phyloP scores from a whole-genome alignment of 2,888 invertebrate genomes.

The Holacanthella duospinosa region DNA sequence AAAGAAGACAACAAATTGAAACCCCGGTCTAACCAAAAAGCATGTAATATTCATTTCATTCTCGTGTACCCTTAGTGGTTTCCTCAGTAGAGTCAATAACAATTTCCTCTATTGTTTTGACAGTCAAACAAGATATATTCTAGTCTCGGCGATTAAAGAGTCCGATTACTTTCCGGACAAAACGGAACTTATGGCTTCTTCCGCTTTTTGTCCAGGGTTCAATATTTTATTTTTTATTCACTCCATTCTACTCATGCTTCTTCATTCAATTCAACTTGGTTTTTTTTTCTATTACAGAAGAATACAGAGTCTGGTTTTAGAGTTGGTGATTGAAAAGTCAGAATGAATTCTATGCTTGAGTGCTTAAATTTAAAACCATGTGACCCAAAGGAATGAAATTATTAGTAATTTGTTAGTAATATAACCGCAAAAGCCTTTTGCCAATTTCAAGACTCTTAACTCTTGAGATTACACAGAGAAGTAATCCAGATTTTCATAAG shows the following conservation, averaged over 20 bases:
- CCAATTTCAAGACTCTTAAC: too few relatives aligned
- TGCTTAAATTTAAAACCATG: too few relatives aligned
- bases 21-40: not conserved
- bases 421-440: too few relatives aligned
- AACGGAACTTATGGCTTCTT: conserved; percentile 6
- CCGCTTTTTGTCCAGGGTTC: not conserved
- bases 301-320: not conserved
- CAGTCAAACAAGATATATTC: not conserved
- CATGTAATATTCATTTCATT: not conserved
- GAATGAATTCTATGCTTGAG: too few relatives aligned
- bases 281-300: not conserved
- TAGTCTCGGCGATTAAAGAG: conserved; percentile 1
- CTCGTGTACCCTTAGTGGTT: too few relatives aligned
- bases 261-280: not conserved
- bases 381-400: too few relatives aligned
- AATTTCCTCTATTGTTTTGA: not conserved
- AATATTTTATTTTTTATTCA: not conserved
- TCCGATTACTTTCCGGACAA: conserved; percentile 5
- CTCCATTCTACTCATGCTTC: not conserved
- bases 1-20: not conserved
- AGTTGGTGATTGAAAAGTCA: not conserved
- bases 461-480: too few relatives aligned
- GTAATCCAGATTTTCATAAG: too few relatives aligned
- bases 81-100: conserved; percentile 2
- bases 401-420: too few relatives aligned